Conservation (phyloP, 2,888 invertebrate genomes). For the Cephus pulcher region DNA sequence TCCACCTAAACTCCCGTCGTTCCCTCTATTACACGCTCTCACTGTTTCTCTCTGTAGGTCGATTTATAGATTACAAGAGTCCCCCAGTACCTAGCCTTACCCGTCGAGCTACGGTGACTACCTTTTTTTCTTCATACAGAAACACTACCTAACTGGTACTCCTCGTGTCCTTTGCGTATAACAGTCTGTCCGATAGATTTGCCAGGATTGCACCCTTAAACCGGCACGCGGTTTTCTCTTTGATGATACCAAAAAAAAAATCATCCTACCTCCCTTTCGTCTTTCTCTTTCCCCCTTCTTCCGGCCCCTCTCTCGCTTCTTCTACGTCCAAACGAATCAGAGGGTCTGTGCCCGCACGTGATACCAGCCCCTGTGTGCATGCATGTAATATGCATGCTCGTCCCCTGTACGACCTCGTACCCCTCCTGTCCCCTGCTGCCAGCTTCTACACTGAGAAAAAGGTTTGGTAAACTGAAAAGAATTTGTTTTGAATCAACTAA, state of each 20-base stretch:
- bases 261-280: slow-evolving; percentile 8
- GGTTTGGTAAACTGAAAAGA: no score
- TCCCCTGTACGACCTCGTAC: not conserved
- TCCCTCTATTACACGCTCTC: not conserved
- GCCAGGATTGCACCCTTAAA: not conserved
- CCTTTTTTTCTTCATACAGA: not conserved
- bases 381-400: slow-evolving; percentile 42
- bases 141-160: no score
- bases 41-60: not conserved
- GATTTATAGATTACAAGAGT: not conserved
- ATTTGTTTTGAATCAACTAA: no score
- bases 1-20: not conserved
- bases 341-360: slow-evolving; percentile 21
- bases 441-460: no score
- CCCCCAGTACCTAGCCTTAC: not conserved
- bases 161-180: not conserved
- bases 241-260: slow-evolving; percentile 10
- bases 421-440: not conserved
- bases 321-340: slow-evolving; percentile 6
- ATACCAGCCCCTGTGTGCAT: slow-evolving; percentile 30
- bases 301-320: slow-evolving; percentile 15
- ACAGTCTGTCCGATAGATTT: not conserved
- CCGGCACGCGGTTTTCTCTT: slow-evolving; percentile 1
- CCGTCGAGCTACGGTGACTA: not conserved
- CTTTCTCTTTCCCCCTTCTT: slow-evolving; percentile 11